Evolutionary conservation across 2,797 vertebrate species (phyloP).

Genomic region (Rhincodon typus): DNA sequence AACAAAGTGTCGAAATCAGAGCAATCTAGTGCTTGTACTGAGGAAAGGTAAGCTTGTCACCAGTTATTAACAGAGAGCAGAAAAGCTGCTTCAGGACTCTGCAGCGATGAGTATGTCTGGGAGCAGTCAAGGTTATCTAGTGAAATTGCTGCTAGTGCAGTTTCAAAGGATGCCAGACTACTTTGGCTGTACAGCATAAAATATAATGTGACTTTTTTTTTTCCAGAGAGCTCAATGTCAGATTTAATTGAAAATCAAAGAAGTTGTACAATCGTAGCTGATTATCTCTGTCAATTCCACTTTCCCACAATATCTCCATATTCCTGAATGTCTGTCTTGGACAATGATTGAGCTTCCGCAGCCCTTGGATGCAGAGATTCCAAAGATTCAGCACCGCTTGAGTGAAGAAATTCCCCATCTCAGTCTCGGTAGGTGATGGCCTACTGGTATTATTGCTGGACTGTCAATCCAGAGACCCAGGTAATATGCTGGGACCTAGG

Average conservation of each 20-base stretch:
- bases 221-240: background rate
- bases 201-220: background rate
- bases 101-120: background rate
- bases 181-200: background rate
- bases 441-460: no score
- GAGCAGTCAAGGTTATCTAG: background rate
- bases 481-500: no score
- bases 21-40: background rate
- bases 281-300: no score
- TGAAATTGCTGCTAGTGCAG: background rate
- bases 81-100: background rate
- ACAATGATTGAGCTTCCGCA: no score
- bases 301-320: no score
- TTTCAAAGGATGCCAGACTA: background rate
- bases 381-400: no score
- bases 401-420: no score
- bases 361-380: no score
- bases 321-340: no score
- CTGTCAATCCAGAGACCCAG: no score
- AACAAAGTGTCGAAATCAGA: background rate
- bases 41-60: conserved; percentile 5
- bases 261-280: no score
- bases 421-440: no score
- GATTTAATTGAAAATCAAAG: background rate
- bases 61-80: background rate